These are phyloP conservation scores for Plotosus lineatus DNA, from an alignment of 2,113 vertebrate species.

Conservation along the genomic window DNA sequence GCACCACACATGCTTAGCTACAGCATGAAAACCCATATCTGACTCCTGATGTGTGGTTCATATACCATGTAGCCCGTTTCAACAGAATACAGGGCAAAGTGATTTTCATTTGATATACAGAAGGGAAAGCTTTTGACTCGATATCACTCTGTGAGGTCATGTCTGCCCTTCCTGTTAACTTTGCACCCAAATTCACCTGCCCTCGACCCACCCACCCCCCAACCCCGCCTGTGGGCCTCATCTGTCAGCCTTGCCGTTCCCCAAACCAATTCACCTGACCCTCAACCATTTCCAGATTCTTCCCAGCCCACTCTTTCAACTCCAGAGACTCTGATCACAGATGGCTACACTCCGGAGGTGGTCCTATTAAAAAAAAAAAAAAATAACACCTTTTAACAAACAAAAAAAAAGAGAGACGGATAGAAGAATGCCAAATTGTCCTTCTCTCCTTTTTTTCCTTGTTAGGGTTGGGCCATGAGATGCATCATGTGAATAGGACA, in stretches of 20 bases:
- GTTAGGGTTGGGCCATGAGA: conserved; percentile 48
- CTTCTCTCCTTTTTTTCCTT: conserved; percentile 39
- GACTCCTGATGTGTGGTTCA: neutral
- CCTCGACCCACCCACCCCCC: neutral
- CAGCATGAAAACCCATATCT: conserved; percentile 4
- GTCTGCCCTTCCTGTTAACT: conserved; percentile 50
- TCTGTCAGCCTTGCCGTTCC: conserved; percentile 35
- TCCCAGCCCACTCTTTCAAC: neutral
- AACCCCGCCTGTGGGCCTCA: conserved; percentile 38
- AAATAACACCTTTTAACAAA: conserved; percentile 45
- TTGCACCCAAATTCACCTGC: conserved; percentile 49
- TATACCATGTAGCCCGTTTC: neutral
- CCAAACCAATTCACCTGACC: conserved; percentile 28
- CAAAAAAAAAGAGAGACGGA: conserved; percentile 32
- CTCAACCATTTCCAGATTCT: conserved; percentile 36
- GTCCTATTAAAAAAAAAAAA: conserved; percentile 52
- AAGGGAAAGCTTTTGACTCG: conserved; percentile 25
- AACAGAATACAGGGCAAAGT: conserved; percentile 1
- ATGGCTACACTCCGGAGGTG: conserved; percentile 47
- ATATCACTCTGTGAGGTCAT: conserved; percentile 35
- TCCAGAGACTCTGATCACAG: conserved; percentile 44
- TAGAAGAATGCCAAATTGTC: conserved; percentile 51
- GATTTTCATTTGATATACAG: neutral
- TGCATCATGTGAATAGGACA: conserved; percentile 61
- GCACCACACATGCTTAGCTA: conserved; percentile 9